These are phyloP conservation scores for Xenentodon cancila DNA, from an alignment of 2,797 vertebrate species.

Conservation along the genomic window DNA sequence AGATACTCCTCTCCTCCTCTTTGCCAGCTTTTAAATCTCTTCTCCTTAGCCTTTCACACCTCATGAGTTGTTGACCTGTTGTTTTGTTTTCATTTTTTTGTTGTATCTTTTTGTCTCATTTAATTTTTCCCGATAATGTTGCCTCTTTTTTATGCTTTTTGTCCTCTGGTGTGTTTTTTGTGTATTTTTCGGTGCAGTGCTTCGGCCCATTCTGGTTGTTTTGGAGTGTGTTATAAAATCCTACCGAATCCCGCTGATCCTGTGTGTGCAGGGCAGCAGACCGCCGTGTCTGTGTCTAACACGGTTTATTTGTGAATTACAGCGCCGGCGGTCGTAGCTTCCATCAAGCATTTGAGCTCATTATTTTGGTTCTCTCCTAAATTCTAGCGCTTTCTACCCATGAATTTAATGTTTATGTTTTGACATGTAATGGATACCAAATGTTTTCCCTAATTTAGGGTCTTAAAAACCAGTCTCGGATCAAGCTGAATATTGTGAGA, in stretches of 20 bases:
- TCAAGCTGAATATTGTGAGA: conserved; percentile 94
- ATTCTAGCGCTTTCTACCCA: no score
- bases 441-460: conserved; percentile 76
- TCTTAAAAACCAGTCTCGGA: conserved; percentile 92
- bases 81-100: background rate
- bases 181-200: no score
- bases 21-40: background rate
- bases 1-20: background rate
- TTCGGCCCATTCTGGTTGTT: no score
- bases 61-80: background rate
- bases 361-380: no score
- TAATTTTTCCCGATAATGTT: background rate
- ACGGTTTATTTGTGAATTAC: no score
- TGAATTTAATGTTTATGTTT: background rate
- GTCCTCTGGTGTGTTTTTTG: background rate
- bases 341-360: no score
- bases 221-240: no score
- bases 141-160: background rate
- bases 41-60: background rate
- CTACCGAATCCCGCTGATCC: no score
- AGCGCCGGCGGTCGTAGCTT: no score
- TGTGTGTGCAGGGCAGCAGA: no score
- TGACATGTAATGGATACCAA: background rate
- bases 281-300: no score
- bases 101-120: no score